Percentiles rank a stretch among this genome's conserved stretches.
Conservation (phyloP, 2,797 vertebrate species). For the Trematomus bernacchii region DNA sequence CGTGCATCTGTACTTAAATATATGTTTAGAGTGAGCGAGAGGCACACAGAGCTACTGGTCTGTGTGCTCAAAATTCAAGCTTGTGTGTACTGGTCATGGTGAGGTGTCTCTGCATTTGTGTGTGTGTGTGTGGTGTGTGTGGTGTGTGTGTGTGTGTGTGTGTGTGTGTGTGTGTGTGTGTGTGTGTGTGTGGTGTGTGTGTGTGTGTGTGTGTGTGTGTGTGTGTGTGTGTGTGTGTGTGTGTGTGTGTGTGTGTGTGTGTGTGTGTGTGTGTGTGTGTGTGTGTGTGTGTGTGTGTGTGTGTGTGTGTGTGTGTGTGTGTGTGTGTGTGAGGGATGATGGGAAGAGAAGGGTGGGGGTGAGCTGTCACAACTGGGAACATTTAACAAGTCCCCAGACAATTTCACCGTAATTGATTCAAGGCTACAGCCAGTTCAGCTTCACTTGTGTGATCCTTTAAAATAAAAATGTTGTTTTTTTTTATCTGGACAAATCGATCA, state of each 20-base stretch:
- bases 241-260: conserved; percentile 22
- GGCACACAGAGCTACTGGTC: conserved; percentile 3
- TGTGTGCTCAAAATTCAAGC: conserved; percentile 12
- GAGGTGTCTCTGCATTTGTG: conserved; percentile 15
- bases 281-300: background rate
- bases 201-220: conserved; percentile 17
- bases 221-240: conserved; percentile 4
- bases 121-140: background rate
- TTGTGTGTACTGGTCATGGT: background rate
- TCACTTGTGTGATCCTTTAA: conserved; percentile 31
- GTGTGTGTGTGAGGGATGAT: background rate
- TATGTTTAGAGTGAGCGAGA: conserved; percentile 26
- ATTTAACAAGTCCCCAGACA: conserved; percentile 73
- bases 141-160: conserved; percentile 23
- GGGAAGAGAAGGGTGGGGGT: background rate
- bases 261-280: background rate
- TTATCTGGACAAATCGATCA: conserved; percentile 23
- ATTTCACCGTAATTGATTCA: conserved; percentile 72
- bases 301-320: background rate
- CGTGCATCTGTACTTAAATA: conserved; percentile 37
- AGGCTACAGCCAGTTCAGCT: conserved; percentile 55
- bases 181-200: background rate
- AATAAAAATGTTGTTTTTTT: background rate
- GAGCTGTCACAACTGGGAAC: conserved; percentile 69
- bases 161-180: conserved; percentile 9